A percentile compares a stretch with the other conserved stretches of the same genome.
These are phyloP conservation scores for Ectemnius lituratus DNA, from an alignment of 2,888 invertebrate genomes.

Conservation along the genomic window DNA sequence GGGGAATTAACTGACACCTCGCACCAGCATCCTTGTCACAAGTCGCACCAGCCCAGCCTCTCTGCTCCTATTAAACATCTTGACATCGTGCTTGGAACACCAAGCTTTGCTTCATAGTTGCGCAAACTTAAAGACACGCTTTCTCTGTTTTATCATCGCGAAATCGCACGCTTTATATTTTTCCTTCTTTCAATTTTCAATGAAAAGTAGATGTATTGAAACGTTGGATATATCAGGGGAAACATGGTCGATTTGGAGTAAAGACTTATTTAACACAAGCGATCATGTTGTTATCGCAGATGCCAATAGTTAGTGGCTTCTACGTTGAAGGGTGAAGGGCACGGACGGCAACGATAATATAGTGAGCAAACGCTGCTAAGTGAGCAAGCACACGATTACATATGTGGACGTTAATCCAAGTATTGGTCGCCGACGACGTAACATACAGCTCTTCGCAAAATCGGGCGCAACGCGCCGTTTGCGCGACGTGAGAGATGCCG, in stretches of 20 bases:
- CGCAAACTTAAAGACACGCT: neutral
- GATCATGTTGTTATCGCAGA: too few relatives aligned
- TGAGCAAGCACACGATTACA: constrained; percentile 14
- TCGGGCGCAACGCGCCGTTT: constrained; percentile 51
- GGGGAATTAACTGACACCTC: too few relatives aligned
- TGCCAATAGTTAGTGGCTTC: too few relatives aligned
- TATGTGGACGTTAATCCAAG: constrained; percentile 42
- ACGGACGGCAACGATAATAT: constrained; percentile 33
- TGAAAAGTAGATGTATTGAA: too few relatives aligned
- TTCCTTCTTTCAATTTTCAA: too few relatives aligned
- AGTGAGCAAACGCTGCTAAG: constrained; percentile 30
- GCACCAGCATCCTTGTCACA: too few relatives aligned
- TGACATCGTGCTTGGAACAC: constrained; percentile 1
- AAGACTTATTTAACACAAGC: too few relatives aligned
- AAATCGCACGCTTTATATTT: too few relatives aligned
- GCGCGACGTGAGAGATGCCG: constrained; percentile 50
- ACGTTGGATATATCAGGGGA: too few relatives aligned
- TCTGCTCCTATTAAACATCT: neutral
- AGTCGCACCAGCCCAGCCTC: neutral
- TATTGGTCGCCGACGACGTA: constrained; percentile 30
- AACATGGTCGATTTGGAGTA: too few relatives aligned
- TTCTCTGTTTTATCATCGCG: neutral
- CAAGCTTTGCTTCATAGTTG: neutral
- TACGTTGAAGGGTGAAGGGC: neutral
- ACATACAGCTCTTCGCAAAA: constrained; percentile 56